Evolutionary conservation across 1,140 invertebrate species (phyloP).

Genomic region (Drosophila willistoni): DNA sequence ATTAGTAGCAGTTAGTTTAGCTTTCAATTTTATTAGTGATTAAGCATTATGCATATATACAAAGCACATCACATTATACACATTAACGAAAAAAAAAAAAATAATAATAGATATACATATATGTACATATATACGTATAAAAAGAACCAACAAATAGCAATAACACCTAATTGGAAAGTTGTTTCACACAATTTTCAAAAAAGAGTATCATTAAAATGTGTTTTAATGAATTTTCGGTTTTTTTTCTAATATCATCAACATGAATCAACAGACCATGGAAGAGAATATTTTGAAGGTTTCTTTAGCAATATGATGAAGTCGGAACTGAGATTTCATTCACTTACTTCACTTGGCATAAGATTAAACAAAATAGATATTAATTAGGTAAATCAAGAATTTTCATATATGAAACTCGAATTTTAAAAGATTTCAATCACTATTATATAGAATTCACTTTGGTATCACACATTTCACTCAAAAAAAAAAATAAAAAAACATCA

Average conservation of each 20-base stretch:
- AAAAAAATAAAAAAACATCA: no score
- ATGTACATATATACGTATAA: neutral
- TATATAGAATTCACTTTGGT: no score
- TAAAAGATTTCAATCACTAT: no score
- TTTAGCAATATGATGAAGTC: neutral
- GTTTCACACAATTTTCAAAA: neutral
- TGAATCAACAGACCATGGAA: neutral
- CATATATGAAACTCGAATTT: no score
- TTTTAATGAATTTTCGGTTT: neutral
- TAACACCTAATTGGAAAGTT: constrained; percentile 2
- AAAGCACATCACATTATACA: constrained; percentile 3
- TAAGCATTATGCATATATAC: constrained; percentile 5
- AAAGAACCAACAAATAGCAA: constrained; percentile 4
- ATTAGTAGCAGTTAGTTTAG: constrained; percentile 11
- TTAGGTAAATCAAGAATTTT: no score
- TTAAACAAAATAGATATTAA: no score
- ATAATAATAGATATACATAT: neutral
- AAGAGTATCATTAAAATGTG: neutral
- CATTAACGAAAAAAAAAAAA: neutral
- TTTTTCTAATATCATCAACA: neutral
- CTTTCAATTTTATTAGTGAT: constrained; percentile 13
- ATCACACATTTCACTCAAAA: no score
- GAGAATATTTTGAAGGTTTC: neutral
- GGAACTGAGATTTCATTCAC: no score
- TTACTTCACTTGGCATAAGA: no score